Evolutionary conservation across 2,888 invertebrate species (phyloP).

Genomic region (Leistus spinibarbis): DNA sequence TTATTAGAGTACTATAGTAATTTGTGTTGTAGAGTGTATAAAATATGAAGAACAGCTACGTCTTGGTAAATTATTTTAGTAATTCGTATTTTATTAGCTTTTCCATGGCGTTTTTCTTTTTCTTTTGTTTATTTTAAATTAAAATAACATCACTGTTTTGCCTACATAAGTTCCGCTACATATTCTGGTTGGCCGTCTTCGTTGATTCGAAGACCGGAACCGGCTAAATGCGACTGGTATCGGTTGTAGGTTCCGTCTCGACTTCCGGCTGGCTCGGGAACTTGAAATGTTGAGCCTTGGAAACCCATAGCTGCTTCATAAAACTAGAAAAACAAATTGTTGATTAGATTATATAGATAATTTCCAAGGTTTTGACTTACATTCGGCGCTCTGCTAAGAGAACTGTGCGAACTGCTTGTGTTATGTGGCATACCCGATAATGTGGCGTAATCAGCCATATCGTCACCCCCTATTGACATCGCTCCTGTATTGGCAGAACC

Average conservation of each 20-base stretch:
- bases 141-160: background rate
- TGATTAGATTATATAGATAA: background rate
- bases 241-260: conserved; percentile 59
- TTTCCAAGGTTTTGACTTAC: conserved; percentile 51
- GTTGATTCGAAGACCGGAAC: conserved; percentile 61
- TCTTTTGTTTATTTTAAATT: background rate
- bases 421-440: conserved; percentile 60
- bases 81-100: conserved; percentile 3
- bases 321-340: conserved; percentile 55
- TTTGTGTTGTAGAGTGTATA: conserved; percentile 5
- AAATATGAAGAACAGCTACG: background rate
- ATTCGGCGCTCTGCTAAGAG: conserved; percentile 62
- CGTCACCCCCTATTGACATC: conserved; percentile 58
- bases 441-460: conserved; percentile 70
- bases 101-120: background rate
- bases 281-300: conserved; percentile 77
- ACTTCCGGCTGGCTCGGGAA: conserved; percentile 63
- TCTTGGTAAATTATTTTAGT: background rate
- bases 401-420: conserved; percentile 54
- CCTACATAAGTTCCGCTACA: conserved; percentile 65
- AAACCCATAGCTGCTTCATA: conserved; percentile 69
- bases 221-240: conserved; percentile 42
- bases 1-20: background rate
- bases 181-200: conserved; percentile 66
- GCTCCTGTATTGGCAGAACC: conserved; percentile 58